Conservation (phyloP, 2,113 vertebrate genomes). For the Myiozetetes cayanensis region DNA sequence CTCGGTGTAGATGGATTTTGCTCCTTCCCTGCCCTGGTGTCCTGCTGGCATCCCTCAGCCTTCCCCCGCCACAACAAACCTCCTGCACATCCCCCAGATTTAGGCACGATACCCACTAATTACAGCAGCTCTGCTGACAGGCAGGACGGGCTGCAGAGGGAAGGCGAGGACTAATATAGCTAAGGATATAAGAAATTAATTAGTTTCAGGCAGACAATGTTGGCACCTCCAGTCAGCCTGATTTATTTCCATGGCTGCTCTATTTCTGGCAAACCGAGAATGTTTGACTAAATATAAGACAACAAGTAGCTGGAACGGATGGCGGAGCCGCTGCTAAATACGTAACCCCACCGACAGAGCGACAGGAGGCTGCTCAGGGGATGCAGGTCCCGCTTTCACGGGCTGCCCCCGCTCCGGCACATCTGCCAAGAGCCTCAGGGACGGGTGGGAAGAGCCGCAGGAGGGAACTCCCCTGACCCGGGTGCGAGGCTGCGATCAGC, state of each 20-base stretch:
- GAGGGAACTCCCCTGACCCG: neutral
- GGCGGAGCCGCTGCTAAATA: neutral
- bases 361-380: neutral
- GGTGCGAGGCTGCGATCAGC: neutral
- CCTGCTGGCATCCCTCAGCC: neutral
- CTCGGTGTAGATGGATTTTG: neutral
- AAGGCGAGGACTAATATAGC: neutral
- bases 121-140: neutral
- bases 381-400: accelerated
- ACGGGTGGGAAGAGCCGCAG: neutral
- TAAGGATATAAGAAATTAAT: slow-evolving; percentile 30
- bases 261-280: slow-evolving; percentile 22
- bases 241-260: slow-evolving; percentile 22
- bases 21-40: neutral
- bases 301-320: neutral
- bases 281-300: slow-evolving; percentile 12
- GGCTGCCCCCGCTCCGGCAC: neutral
- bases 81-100: neutral
- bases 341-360: neutral
- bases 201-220: slow-evolving; percentile 23
- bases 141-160: neutral
- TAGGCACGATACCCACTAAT: neutral
- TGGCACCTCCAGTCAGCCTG: slow-evolving; percentile 46
- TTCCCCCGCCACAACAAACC: neutral
- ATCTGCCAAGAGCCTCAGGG: neutral